Conservation (phyloP, 2,113 vertebrate species). For the Heliornis fulica region DNA sequence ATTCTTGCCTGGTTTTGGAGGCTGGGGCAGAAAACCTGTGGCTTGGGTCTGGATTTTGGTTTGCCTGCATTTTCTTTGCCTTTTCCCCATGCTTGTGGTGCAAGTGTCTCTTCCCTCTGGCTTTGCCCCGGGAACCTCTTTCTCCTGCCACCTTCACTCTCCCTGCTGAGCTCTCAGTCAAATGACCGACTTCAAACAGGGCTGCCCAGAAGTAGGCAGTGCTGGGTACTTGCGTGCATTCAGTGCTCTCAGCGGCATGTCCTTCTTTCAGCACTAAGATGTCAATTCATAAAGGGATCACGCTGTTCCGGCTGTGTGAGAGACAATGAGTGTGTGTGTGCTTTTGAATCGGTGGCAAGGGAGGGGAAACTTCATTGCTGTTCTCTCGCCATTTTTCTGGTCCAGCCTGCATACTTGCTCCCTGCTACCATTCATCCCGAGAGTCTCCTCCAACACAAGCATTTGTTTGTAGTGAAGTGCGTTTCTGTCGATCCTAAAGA, state of each 20-base stretch:
- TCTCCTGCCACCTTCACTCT: neutral
- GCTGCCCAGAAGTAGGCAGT: slow-evolving; percentile 2
- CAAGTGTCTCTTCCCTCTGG: neutral
- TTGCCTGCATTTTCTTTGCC: neutral
- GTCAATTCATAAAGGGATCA: slow-evolving; percentile 57
- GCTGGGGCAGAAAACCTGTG: neutral
- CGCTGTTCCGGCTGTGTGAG: slow-evolving; percentile 6
- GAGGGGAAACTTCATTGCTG: neutral
- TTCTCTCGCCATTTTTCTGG: slow-evolving; percentile 26
- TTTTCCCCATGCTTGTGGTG: neutral
- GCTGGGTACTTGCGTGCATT: neutral
- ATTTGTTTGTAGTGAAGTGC: slow-evolving; percentile 20
- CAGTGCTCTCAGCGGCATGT: slow-evolving; percentile 10
- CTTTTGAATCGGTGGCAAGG: slow-evolving; percentile 11
- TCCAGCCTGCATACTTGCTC: slow-evolving; percentile 27
- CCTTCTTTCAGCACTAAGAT: slow-evolving; percentile 35
- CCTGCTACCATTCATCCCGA: slow-evolving; percentile 22
- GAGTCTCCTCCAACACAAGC: slow-evolving; percentile 36
- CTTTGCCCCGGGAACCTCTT: neutral
- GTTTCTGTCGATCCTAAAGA: slow-evolving; percentile 2
- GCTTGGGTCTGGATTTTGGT: slow-evolving; percentile 10
- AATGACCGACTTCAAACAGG: slow-evolving; percentile 20
- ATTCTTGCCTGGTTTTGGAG: neutral
- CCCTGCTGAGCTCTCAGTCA: neutral
- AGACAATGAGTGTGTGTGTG: slow-evolving; percentile 46